Evolutionary conservation across 2,888 invertebrate species (phyloP).

Genomic region (Cephus runcator): DNA sequence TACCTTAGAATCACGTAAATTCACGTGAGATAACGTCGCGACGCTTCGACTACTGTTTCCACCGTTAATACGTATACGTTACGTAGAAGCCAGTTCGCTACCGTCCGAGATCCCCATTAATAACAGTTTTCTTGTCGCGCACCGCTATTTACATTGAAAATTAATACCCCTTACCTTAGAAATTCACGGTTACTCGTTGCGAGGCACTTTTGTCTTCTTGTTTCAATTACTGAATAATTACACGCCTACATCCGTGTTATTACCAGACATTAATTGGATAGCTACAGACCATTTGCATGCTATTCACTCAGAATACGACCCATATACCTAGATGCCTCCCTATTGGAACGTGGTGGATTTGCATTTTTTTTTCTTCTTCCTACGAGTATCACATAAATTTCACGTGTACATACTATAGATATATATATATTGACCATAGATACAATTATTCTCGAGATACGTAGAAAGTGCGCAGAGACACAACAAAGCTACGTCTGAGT

Average conservation of each 20-base stretch:
- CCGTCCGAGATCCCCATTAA: not conserved
- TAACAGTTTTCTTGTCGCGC: not conserved
- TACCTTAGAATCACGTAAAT: not conserved
- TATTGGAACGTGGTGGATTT: not conserved
- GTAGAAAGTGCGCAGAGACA: too few species aligned
- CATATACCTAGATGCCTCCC: not conserved
- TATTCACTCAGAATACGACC: not conserved
- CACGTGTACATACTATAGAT: not conserved
- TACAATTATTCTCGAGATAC: not conserved
- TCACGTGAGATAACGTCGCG: not conserved
- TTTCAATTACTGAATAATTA: not conserved
- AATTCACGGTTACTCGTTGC: not conserved
- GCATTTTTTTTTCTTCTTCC: not conserved
- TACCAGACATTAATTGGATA: conserved; percentile 2
- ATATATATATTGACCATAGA: not conserved
- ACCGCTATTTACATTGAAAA: conserved; percentile 31
- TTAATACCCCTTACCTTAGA: conserved; percentile 26
- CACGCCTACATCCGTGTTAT: not conserved
- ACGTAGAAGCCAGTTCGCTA: not conserved
- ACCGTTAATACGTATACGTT: not conserved
- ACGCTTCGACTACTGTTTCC: not conserved
- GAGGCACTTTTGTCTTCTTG: conserved; percentile 2
- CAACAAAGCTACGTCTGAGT: too few species aligned
- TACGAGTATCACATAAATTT: not conserved
- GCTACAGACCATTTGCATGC: not conserved